Conservation (phyloP, 1,140 invertebrate genomes). For the Macrostomum lignano region DNA sequence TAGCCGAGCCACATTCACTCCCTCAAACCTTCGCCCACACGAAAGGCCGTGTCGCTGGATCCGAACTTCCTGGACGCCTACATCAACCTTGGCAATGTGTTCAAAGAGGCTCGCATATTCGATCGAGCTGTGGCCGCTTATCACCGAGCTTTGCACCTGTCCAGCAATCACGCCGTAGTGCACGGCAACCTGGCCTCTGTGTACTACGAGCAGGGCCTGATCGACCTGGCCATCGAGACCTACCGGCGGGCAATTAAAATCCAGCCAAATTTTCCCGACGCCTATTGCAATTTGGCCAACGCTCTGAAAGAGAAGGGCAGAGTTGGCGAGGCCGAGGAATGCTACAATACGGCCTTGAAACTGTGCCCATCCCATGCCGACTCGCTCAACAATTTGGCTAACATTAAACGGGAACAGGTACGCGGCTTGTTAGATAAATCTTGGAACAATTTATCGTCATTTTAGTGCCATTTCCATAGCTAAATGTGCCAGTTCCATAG, state of each 20-base stretch:
- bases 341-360: slow-evolving; percentile 77
- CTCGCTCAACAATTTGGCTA: slow-evolving; percentile 85
- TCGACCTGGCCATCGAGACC: slow-evolving; percentile 91
- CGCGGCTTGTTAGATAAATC: too few species aligned
- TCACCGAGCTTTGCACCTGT: slow-evolving; percentile 66
- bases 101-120: slow-evolving; percentile 96
- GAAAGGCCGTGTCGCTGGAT: slow-evolving; percentile 89
- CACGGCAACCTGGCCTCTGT: slow-evolving; percentile 95
- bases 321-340: slow-evolving; percentile 69
- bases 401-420: slow-evolving; percentile 45
- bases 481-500: too few species aligned
- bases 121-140: slow-evolving; percentile 97
- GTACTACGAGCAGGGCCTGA: slow-evolving; percentile 90
- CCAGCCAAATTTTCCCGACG: slow-evolving; percentile 94
- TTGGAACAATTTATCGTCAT: too few species aligned
- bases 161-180: slow-evolving; percentile 85
- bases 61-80: slow-evolving; percentile 96
- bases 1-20: too few species aligned
- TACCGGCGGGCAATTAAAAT: slow-evolving; percentile 83
- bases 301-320: slow-evolving; percentile 89
- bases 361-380: slow-evolving; percentile 94
- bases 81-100: slow-evolving; percentile 91
- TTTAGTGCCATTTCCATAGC: too few species aligned
- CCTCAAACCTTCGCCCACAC: too few species aligned
- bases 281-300: slow-evolving; percentile 95